These are phyloP conservation scores for Xiphydria camelus DNA, from an alignment of 2,888 invertebrate genomes.

Conservation along the genomic window DNA sequence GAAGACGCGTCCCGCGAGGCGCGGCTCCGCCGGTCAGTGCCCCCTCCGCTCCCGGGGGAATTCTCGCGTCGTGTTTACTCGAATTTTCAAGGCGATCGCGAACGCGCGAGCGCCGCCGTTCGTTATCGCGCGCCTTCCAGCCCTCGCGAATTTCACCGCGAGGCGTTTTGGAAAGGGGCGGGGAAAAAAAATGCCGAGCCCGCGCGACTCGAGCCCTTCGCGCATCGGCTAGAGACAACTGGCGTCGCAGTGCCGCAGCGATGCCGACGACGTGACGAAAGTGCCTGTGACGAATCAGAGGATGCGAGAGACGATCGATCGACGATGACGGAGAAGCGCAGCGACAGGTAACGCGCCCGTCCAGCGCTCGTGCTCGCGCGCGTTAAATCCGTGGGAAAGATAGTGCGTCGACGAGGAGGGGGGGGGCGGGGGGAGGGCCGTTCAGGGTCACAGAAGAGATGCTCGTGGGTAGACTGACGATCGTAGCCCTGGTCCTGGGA, in stretches of 20 bases:
- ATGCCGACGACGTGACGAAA: conserved; percentile 15
- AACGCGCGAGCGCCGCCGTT: no score
- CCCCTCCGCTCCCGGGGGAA: conserved; percentile 39
- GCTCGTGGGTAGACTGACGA: conserved; percentile 46
- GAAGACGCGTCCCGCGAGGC: conserved; percentile 42
- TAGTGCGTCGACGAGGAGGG: conserved; percentile 5
- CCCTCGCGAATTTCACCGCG: no score
- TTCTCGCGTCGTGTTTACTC: conserved; percentile 35
- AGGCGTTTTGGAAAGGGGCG: no score
- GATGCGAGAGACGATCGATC: conserved; percentile 23
- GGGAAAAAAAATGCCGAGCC: no score
- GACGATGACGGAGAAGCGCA: conserved; percentile 47
- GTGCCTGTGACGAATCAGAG: no score
- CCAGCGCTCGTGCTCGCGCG: conserved; percentile 14
- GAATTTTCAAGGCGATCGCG: conserved; percentile 7
- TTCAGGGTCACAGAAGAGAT: conserved; percentile 32
- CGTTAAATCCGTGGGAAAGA: conserved; percentile 21
- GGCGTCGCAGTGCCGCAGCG: no score
- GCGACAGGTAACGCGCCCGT: conserved; percentile 48
- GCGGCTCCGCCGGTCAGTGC: conserved; percentile 48
- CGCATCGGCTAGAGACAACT: no score
- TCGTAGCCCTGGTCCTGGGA: conserved; percentile 48
- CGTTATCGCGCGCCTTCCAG: no score
- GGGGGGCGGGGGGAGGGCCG: conserved; percentile 3
- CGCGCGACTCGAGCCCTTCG: no score